Evolutionary conservation across 2,888 invertebrate genomes (phyloP), one percentile per base, ranked within the genome.

Genomic region (Polymixis flavicincta): DNA sequence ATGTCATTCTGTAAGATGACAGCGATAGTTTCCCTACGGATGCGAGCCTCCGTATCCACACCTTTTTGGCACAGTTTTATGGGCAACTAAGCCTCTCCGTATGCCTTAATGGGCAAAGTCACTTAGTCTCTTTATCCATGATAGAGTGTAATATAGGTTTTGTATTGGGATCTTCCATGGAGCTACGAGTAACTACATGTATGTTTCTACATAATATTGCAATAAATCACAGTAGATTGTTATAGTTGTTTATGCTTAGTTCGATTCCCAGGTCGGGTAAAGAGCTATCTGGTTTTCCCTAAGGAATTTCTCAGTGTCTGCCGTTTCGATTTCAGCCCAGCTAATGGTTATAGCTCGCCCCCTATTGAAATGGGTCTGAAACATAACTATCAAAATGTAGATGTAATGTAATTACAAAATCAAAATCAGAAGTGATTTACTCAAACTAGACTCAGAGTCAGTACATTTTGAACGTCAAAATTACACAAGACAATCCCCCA

Each of bases 11-110:
- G 37, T 65, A 67, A 71, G 55, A 71, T 80, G 76, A 78, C 65
- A 69, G 55, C 66, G 71, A 80, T 80, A 77, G 80, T 87, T 80
- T 77, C 78, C 76, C 65, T 61, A 45, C 71, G 80, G 74, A 80
- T 73, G 57, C 42, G 64, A 28, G 55, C n/a, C 65, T 67, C 28
- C 54, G 32, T 59, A 78, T 80, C 37, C 73, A 72, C 74, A 87
- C 84, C 84, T 86, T 85, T 86, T 87, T 75, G 77, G 80, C 25
- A 77, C 75, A 84, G 77, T 85, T 84, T 86, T 85, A 86, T 87
- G 85, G 78, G 64, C 80, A 69, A 72, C 74, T 80, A 80, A 85
- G 84, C 82, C 76, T 73, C 71, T 57, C 61, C 65, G 57, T 67
- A 66, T 66, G 82, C 73, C 78, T 78, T 87, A 85, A 86, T 87